A percentile compares a stretch with the other conserved stretches of the same genome.
phyloP scores from a whole-genome alignment of 2,797 vertebrate genomes.

The Novumbra hubbsi region DNA sequence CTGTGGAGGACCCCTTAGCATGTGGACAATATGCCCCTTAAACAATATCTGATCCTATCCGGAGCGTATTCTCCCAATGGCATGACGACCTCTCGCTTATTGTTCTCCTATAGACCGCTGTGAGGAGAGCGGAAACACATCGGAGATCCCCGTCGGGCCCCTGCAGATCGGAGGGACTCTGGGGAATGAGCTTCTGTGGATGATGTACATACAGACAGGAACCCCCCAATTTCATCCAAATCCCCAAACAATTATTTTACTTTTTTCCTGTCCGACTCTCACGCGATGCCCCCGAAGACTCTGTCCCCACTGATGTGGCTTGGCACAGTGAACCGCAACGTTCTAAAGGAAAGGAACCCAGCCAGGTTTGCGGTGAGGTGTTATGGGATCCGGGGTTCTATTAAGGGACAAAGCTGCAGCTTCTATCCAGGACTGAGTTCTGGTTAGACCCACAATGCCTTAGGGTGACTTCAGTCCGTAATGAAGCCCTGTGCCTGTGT shows the following conservation, averaged over 20 bases:
- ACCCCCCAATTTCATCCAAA: background rate
- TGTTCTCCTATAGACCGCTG: background rate
- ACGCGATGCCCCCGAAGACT: background rate
- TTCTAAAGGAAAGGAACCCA: background rate
- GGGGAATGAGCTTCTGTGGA: constrained; percentile 31
- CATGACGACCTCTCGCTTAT: background rate
- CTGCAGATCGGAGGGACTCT: background rate
- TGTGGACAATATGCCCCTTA: background rate
- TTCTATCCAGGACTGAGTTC: background rate
- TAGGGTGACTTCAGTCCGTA: background rate
- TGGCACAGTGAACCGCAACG: too few relatives aligned
- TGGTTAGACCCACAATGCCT: background rate
- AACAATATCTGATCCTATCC: background rate
- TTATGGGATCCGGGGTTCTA: background rate
- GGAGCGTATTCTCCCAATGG: background rate
- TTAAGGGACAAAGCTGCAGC: background rate
- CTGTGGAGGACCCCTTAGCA: background rate
- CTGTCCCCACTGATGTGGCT: background rate
- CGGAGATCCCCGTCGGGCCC: constrained; percentile 30
- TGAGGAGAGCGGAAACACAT: constrained; percentile 19
- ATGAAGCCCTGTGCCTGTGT: background rate
- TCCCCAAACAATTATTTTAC: background rate
- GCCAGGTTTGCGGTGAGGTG: background rate
- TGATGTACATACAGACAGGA: constrained; percentile 15
- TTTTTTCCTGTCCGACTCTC: background rate